Base-by-base conservation (phyloP, 2,888 invertebrate species). In the Limenitis camilla region DNA sequence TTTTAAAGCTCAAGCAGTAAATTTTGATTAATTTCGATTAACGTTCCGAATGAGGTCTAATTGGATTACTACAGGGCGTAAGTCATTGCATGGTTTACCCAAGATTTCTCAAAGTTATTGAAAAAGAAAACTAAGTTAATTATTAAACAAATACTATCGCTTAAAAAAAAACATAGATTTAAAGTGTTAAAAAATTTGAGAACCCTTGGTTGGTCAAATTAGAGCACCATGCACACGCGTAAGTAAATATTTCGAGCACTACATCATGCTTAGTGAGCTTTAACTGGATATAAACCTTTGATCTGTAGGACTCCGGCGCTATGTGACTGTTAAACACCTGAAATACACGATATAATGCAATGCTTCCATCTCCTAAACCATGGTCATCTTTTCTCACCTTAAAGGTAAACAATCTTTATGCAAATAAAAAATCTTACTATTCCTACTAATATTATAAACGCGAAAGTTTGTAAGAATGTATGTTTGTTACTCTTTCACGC, bases 251-350 rank as follows among this genome's bases (percentile, higher is more conserved):
- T 67, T 73, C 73, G 78, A 78, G 76, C 76, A 70, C 80, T 83
- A 83, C 78, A 19, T 70, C 84, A 87, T 86, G 86, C 85, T 79
- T 72, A 86, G 64, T 78, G 77, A 81, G 76, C 71, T 79, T 84
- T 75, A 81, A 85, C 71, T 78, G 47, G 89, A 90, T 90, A 92
- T 90, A 91, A 92, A 94, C 94, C 93, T 95, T 95, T 89, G 94
- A 93, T 91, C 95, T 93, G 91, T 94, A 95, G 82, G 94, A 93
- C 90, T 95, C 95, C 92, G 93, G 93, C 90, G 94, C 93, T 91
- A 94, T 94, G 92, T 96, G 96, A 92, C 94, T 96, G 92, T 96
- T 96, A 91, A 95, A 95, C 83, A 95, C 95, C 95, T 96, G 92
- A 83, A 93, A 93, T 90, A 84, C 83, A 86, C 74, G 74, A 82